A percentile compares a stretch with the other conserved stretches of the same genome.
Conservation (phyloP, 2,888 invertebrate species). For the Sarcophaga subvicina region DNA sequence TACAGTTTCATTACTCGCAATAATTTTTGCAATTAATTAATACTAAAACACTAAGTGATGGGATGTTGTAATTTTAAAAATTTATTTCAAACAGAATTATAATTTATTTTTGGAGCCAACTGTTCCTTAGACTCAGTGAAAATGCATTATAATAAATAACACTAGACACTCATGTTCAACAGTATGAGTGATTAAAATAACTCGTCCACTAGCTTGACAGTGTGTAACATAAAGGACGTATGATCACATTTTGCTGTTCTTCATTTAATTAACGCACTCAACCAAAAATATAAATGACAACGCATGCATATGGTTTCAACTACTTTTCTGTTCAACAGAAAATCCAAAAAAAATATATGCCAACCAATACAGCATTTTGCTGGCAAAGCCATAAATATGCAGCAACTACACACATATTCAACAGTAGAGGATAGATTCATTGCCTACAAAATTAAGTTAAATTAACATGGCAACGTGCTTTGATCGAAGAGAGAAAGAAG, state of each 20-base stretch:
- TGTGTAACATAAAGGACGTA: background rate
- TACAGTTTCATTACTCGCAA: too few species aligned
- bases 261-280: conserved; percentile 55
- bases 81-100: too few species aligned
- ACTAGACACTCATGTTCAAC: background rate
- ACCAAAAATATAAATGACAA: conserved; percentile 30
- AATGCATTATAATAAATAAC: background rate
- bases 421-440: too few species aligned
- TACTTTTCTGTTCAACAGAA: background rate
- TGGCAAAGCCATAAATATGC: background rate
- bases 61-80: too few species aligned
- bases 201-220: background rate
- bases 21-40: too few species aligned
- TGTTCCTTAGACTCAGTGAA: too few species aligned
- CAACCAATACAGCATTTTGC: background rate
- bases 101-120: too few species aligned
- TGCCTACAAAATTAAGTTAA: too few species aligned
- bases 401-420: too few species aligned
- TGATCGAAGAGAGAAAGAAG: too few species aligned
- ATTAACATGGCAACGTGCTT: too few species aligned
- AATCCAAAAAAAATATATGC: background rate
- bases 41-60: too few species aligned
- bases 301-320: conserved; percentile 33
- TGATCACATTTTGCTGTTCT: conserved; percentile 10
- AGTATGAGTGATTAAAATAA: background rate